Conservation (phyloP, 2,888 invertebrate genomes). For the Leucozona laternaria region DNA sequence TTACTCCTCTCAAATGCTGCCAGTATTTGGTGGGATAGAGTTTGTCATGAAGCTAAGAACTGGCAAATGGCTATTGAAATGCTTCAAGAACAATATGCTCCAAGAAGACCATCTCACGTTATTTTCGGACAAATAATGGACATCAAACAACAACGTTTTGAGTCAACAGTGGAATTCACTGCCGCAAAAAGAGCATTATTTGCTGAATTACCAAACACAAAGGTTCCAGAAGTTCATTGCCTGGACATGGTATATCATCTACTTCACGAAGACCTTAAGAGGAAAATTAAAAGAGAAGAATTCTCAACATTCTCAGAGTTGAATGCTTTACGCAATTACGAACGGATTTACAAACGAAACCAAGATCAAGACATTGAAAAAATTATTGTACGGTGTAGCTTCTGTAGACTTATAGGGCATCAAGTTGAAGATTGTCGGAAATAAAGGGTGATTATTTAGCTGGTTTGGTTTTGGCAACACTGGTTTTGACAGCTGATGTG, state of each 20-base stretch:
- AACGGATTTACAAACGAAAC: background rate
- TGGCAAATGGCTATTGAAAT: constrained; percentile 6
- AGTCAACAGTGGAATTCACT: background rate
- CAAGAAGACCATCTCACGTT: background rate
- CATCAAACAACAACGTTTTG: background rate
- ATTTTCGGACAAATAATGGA: constrained; percentile 11
- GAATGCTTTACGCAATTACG: constrained; percentile 4
- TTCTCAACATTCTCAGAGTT: constrained; percentile 6
- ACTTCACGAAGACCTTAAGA: background rate
- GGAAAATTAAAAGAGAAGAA: background rate
- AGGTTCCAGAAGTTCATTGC: background rate
- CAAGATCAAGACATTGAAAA: background rate
- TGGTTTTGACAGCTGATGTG: no score
- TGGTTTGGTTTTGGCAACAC: no score
- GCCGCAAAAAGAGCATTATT: background rate
- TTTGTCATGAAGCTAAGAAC: constrained; percentile 2
- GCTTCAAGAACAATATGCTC: constrained; percentile 2
- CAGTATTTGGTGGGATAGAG: constrained; percentile 18
- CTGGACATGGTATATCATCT: constrained; percentile 17
- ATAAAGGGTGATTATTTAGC: no score
- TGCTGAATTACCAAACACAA: background rate
- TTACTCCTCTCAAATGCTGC: background rate
- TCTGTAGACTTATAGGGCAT: background rate
- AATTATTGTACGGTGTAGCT: background rate
- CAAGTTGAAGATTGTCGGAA: background rate